These are phyloP conservation scores for Bimastos eiseni DNA, from an alignment of 2,888 invertebrate species.

Conservation along the genomic window DNA sequence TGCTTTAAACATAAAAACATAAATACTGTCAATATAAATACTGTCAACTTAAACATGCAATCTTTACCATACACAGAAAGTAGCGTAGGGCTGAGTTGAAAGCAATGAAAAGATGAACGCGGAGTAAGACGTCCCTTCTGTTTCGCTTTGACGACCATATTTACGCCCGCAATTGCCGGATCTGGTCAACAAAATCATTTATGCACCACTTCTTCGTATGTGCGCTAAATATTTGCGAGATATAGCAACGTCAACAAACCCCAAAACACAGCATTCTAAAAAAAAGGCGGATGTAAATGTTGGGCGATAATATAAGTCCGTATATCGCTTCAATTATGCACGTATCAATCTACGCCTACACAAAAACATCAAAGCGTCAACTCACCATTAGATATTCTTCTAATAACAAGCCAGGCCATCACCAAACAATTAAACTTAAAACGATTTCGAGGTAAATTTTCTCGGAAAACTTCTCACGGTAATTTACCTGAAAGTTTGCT, in stretches of 20 bases:
- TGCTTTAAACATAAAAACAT: background rate
- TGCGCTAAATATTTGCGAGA: background rate
- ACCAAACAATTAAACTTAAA: background rate
- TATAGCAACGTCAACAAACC: background rate
- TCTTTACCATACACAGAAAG: background rate
- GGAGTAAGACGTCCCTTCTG: background rate
- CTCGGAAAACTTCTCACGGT: slow-evolving; percentile 1
- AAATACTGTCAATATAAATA: too few species aligned
- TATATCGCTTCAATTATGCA: background rate
- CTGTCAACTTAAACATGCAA: background rate
- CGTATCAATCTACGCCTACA: background rate
- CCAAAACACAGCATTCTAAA: background rate
- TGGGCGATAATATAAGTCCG: background rate
- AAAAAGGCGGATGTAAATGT: background rate
- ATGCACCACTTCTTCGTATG: background rate
- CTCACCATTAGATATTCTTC: background rate
- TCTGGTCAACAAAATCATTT: background rate
- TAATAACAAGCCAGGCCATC: background rate
- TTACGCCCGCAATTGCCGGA: background rate
- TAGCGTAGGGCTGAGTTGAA: slow-evolving; percentile 2
- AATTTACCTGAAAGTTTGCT: slow-evolving; percentile 7
- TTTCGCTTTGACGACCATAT: background rate
- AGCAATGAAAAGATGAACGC: background rate
- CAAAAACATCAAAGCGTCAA: background rate
- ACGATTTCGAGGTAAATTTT: background rate